Evolutionary conservation across 2,888 invertebrate genomes (phyloP).

Genomic region (Bembecia ichneumoniformis): DNA sequence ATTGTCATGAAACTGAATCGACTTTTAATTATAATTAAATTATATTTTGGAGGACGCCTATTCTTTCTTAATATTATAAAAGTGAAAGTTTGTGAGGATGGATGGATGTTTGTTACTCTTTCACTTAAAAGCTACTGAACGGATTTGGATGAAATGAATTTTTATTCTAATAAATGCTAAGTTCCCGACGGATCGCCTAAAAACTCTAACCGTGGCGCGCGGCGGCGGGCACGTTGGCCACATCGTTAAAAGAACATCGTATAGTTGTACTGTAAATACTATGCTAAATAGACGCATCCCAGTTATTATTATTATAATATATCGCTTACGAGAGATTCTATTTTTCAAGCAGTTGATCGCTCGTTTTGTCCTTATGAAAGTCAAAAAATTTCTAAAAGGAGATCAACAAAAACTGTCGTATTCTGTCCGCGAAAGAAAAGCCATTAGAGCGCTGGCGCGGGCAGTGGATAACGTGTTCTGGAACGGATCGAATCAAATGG

Average conservation of each 20-base stretch:
- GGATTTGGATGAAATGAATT: too few species aligned
- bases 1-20: slow-evolving; percentile 30
- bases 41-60: too few species aligned
- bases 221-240: too few species aligned
- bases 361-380: slow-evolving; percentile 36
- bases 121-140: too few species aligned
- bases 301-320: slow-evolving; percentile 34
- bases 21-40: too few species aligned
- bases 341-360: slow-evolving; percentile 33
- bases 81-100: too few species aligned
- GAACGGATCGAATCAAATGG: slow-evolving; percentile 56
- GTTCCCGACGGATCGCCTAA: too few species aligned
- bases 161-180: too few species aligned
- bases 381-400: slow-evolving; percentile 40
- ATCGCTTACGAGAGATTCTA: slow-evolving; percentile 44
- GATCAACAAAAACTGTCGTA: slow-evolving; percentile 42
- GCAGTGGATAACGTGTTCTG: slow-evolving; percentile 38
- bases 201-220: too few species aligned
- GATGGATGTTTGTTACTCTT: too few species aligned
- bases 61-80: too few species aligned
- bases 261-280: slow-evolving; percentile 6
- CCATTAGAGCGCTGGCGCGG: slow-evolving; percentile 38
- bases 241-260: too few species aligned
- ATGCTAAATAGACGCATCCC: slow-evolving; percentile 25
- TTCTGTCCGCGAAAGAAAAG: slow-evolving; percentile 41